Evolutionary conservation across 2,113 vertebrate genomes (phyloP).

Genomic region (Clarias magur): DNA sequence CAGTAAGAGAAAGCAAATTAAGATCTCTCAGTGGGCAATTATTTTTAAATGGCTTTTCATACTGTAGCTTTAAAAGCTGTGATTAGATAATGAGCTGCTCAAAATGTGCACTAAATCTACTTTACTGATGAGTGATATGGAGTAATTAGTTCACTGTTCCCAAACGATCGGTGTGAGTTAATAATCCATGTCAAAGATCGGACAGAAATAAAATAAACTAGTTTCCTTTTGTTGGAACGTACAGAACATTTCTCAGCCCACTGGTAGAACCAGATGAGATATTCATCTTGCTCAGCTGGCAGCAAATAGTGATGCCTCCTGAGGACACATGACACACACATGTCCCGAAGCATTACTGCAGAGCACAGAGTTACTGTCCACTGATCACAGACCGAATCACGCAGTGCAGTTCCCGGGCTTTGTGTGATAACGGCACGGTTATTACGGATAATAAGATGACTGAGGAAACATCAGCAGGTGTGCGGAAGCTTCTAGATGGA

Average conservation of each 20-base stretch:
- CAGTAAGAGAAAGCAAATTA: neutral
- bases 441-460: too few species aligned
- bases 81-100: neutral
- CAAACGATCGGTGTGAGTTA: neutral
- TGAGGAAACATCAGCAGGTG: too few species aligned
- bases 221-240: neutral
- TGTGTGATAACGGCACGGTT: too few species aligned
- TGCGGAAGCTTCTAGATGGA: too few species aligned
- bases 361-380: neutral
- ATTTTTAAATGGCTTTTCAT: neutral
- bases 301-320: neutral
- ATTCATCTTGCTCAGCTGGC: neutral
- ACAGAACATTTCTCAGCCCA: neutral
- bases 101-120: neutral
- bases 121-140: neutral
- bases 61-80: neutral
- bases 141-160: neutral
- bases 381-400: neutral
- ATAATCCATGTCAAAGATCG: neutral
- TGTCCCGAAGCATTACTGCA: neutral
- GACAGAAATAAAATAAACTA: neutral
- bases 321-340: neutral
- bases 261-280: neutral
- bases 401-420: too few species aligned
- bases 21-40: neutral